Base-by-base conservation (phyloP, 2,113 vertebrate species). In the Leptobrachium leishanense region DNA sequence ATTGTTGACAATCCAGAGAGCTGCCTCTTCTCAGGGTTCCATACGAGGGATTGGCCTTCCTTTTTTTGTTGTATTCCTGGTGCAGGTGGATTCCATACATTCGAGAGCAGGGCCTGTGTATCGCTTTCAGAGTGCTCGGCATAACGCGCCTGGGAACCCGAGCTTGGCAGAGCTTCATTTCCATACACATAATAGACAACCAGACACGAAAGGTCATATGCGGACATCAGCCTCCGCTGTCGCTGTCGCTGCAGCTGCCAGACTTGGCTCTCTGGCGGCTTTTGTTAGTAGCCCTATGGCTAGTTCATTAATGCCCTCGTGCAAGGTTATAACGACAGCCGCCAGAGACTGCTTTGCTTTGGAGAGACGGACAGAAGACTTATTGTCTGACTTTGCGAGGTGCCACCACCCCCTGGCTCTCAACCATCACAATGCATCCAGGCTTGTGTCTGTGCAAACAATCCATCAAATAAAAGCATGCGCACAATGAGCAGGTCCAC, bases 211-310 rank as follows among this genome's bases (percentile, higher is more conserved):
- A 57, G 77, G 70, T 75, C 73, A 74, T 5, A 15, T 11, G 40
- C 41, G 68, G 68, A 69, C 68, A 50, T 50, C 43, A 41, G 31
- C 12, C 15, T 69, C 15, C 31, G 57, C 59, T 41, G 44, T 6
- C 11, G 2, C n/a, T n/a, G 66, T n/a, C 31, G 42, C 43, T 66
- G 15, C 77, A 79, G 76, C 77, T 79, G 77, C 68, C 69, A 72
- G 59, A 43, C 68, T 6, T 12, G 54, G 59, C 59, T 72, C 43
- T 44, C 63, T 11, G 11, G 57, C 10, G 43, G 57, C 63, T 72
- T 78, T 78, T 69, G 69, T 72, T 40, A 5, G 31, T 2, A 42
- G 41, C 57, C 77, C 68, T 15, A 43, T 65, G 59, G 77, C 77
- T 66, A 42, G 15, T 76, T 67, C 43, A 54, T 70, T 62, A 9